A percentile compares a stretch with the other conserved stretches of the same genome.
Evolutionary conservation across 2,888 invertebrate genomes (phyloP).

Genomic region (Drosophila antonietae): DNA sequence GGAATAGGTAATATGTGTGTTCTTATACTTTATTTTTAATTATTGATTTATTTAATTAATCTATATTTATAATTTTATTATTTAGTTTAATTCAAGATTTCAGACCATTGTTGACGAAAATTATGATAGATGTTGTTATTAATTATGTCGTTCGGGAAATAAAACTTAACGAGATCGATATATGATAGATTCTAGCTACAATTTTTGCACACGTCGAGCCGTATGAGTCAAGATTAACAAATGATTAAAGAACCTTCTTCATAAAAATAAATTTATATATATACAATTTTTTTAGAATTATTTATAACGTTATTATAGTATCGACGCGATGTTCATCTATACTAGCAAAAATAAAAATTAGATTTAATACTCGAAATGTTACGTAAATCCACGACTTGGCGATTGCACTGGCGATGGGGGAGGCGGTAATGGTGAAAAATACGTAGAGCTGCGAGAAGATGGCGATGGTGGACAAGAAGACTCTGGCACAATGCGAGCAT

Average conservation of each 20-base stretch:
- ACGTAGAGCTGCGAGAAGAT: constrained; percentile 91
- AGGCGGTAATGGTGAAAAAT: constrained; percentile 92
- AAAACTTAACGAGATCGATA: constrained; percentile 73
- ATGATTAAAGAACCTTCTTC: constrained; percentile 52
- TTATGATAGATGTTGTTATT: constrained; percentile 38
- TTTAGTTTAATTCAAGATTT: constrained; percentile 49
- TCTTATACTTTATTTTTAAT: constrained; percentile 3
- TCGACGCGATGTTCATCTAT: constrained; percentile 6
- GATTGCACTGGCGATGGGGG: constrained; percentile 93
- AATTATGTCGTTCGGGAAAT: constrained; percentile 61
- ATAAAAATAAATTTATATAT: constrained; percentile 47
- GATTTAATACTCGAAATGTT: constrained; percentile 84
- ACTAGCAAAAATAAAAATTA: constrained; percentile 52
- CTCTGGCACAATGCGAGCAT: constrained; percentile 86
- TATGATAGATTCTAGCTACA: constrained; percentile 37
- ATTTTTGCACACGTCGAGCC: constrained; percentile 43
- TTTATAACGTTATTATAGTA: constrained; percentile 12
- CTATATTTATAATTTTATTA: constrained; percentile 35
- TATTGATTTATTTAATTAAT: constrained; percentile 20
- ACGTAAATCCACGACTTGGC: constrained; percentile 85
- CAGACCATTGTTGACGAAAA: constrained; percentile 67
- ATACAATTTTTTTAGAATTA: constrained; percentile 46
- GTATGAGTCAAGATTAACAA: constrained; percentile 18
- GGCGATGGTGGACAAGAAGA: constrained; percentile 89
- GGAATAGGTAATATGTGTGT: constrained; percentile 36